Evolutionary conservation across 2,888 invertebrate species (phyloP), one percentile per base, ranked within the genome.

Genomic region (Melolontha melolontha): DNA sequence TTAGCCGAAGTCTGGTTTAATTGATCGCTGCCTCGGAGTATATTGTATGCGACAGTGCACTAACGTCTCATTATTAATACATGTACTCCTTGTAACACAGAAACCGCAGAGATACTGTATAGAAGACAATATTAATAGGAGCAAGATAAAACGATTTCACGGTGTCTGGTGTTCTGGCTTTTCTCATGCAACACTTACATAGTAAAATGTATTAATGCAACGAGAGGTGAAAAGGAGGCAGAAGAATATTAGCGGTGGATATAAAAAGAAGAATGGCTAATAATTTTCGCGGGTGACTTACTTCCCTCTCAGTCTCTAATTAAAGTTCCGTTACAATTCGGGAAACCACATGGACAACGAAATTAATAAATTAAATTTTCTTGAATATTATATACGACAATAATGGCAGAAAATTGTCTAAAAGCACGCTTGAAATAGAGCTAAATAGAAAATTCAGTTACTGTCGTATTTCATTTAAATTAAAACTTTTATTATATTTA

Each of bases 1-100:
- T 67, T 67, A 67, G 52, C 34, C 42, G 62, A 63, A 67, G 67
- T 63, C 63, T 67, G 63, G 54, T 67, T 67, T 67, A 67, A 67
- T 67, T 67, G 52, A 52, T 14, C 62, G 17, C 52, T 34, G 34
- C 27, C 17, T 39, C 47, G 47, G 47, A 44, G 29, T 42, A 47
- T 59, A 67, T 67, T 67, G 67, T 41, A 51, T 41, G 39, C 51
- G 62, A 67, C 67, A 63, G 34, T 63, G 39, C 51, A 49, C 52
- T 17, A 40, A 17, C 63, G 52, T 47, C 52, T 67, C 52, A 39
- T 62, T 67, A 67, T 52, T 63, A 67, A 67, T 67, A 63, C 63
- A 55, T 50, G 51, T 41, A 50, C 17, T 59, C 40, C 57, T 42
- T 62, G 41, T 17, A 50, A 42, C 34, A 51, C 17, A 34, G 51